Conservation (phyloP, 2,113 vertebrate genomes). For the Nestor notabilis region DNA sequence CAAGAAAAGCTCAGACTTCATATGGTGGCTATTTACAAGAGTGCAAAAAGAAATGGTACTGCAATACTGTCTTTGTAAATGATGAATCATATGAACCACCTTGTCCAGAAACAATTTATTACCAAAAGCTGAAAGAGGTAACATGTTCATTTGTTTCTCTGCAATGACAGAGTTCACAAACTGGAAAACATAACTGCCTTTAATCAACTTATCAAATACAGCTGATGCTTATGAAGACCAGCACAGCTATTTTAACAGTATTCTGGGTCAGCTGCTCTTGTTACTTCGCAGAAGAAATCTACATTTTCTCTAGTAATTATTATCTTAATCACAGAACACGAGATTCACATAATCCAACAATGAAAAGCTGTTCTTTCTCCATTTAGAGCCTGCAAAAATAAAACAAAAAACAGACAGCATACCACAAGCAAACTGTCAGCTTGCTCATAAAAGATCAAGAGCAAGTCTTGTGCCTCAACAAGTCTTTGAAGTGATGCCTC, state of each 20-base stretch:
- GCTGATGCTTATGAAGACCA: neutral
- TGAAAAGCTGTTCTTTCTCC: neutral
- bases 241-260: neutral
- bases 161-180: neutral
- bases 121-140: neutral
- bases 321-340: neutral
- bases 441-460: conserved; percentile 57
- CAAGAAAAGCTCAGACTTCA: neutral
- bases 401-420: conserved; percentile 19
- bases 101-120: neutral
- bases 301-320: neutral
- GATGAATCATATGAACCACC: neutral
- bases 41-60: neutral
- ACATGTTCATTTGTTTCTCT: neutral
- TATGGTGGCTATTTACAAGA: neutral
- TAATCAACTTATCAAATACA: neutral
- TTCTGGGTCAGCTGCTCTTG: neutral
- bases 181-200: neutral
- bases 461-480: conserved; percentile 13
- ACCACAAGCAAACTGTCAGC: conserved; percentile 61
- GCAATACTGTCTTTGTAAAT: neutral
- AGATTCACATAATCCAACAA: neutral
- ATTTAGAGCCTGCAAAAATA: neutral
- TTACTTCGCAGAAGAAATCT: neutral
- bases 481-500: conserved; percentile 64